Conservation (phyloP, 2,888 invertebrate species). For the Marasmarcha lunaedactyla region DNA sequence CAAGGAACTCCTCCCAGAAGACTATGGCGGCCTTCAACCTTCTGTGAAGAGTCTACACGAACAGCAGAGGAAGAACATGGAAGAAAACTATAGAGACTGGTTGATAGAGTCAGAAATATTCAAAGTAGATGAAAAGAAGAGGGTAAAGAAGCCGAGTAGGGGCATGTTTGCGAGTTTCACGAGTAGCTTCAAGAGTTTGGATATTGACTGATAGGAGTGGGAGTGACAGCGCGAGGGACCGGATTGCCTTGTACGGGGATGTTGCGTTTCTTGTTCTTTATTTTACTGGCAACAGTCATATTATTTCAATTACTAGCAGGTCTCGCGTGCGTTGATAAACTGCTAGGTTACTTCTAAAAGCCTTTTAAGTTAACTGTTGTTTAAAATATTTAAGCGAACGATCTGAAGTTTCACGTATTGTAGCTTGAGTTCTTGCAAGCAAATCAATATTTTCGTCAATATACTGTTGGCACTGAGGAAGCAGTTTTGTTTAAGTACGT, state of each 20-base stretch:
- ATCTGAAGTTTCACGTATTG: no score
- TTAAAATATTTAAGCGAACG: no score
- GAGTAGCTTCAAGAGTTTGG: conserved; percentile 57
- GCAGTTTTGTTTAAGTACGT: no score
- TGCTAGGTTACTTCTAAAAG: no score
- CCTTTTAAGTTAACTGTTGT: no score
- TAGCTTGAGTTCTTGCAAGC: no score
- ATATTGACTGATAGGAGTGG: conserved; percentile 47
- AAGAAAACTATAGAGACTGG: conserved; percentile 73
- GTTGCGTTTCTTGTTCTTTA: not conserved
- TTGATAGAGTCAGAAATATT: conserved; percentile 70
- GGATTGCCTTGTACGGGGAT: conserved; percentile 16
- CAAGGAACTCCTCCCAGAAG: conserved; percentile 53
- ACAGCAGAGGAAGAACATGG: conserved; percentile 66
- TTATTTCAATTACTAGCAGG: no score
- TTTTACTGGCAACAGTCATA: no score
- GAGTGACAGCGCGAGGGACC: conserved; percentile 23
- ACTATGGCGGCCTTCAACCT: conserved; percentile 73
- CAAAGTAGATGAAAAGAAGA: conserved; percentile 60
- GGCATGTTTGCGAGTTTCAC: conserved; percentile 64
- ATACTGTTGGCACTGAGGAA: no score
- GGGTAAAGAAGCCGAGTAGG: conserved; percentile 55
- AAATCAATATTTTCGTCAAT: no score
- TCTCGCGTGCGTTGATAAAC: no score
- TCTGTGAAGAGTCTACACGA: conserved; percentile 66